Evolutionary conservation across 2,113 vertebrate genomes (phyloP).

Genomic region (Himantopus leucocephalus): DNA sequence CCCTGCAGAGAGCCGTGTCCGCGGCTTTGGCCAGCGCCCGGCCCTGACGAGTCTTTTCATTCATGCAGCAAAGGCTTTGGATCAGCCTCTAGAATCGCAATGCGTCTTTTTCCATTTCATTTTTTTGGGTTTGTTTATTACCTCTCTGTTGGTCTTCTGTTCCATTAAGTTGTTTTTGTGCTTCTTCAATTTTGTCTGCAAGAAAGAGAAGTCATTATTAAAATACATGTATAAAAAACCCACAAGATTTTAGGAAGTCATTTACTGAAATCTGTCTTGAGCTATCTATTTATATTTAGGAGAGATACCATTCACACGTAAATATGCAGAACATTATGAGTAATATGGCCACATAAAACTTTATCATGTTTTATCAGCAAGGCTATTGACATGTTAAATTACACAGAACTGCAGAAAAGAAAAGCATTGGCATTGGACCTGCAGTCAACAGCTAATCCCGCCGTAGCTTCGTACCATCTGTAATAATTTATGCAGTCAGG

Average conservation of each 20-base stretch:
- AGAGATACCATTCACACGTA: neutral
- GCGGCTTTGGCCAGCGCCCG: neutral
- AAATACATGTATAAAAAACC: neutral
- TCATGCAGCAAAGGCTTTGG: neutral
- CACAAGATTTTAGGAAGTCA: neutral
- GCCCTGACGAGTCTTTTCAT: neutral
- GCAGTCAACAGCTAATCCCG: constrained; percentile 27
- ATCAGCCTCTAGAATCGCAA: neutral
- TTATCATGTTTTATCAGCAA: constrained; percentile 21
- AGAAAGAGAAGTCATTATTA: constrained; percentile 30
- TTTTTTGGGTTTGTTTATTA: constrained; percentile 56
- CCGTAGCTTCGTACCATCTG: neutral
- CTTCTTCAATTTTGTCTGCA: constrained; percentile 99
- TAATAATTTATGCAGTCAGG: constrained; percentile 7
- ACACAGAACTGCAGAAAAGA: neutral
- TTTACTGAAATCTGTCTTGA: constrained; percentile 4
- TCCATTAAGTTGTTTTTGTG: constrained; percentile 95
- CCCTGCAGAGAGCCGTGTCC: neutral
- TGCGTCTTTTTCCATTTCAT: neutral
- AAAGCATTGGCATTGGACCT: neutral
- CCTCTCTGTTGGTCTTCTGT: constrained; percentile 90
- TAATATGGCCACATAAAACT: constrained; percentile 6
- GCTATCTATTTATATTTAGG: neutral
- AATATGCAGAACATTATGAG: constrained; percentile 13
- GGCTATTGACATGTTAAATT: constrained; percentile 33